These are phyloP conservation scores for Amphimallon solstitiale DNA, from an alignment of 2,888 invertebrate species.

Conservation along the genomic window DNA sequence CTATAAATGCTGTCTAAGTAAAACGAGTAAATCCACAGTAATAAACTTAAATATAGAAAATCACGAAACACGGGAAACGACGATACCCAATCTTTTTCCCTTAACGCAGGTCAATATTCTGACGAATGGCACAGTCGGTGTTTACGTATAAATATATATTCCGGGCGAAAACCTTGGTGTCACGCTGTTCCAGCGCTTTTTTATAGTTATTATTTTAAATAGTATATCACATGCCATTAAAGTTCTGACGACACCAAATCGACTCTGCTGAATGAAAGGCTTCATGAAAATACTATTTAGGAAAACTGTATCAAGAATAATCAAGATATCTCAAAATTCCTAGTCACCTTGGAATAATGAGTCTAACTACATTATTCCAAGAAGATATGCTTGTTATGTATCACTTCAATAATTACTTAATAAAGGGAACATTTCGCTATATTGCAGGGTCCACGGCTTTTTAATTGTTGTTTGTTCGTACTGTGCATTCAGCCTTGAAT, in stretches of 20 bases:
- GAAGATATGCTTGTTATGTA: no score
- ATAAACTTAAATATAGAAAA: slow-evolving; percentile 22
- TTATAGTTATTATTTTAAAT: slow-evolving; percentile 32
- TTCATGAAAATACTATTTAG: no score
- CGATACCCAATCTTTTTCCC: slow-evolving; percentile 17
- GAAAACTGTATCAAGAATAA: no score
- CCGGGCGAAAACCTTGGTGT: slow-evolving; percentile 33
- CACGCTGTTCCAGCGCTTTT: slow-evolving; percentile 36
- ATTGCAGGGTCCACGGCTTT: no score
- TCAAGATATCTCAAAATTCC: no score
- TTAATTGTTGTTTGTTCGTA: no score
- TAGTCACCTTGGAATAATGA: no score
- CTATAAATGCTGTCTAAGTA: neutral
- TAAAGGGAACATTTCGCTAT: no score
- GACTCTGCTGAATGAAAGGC: neutral
- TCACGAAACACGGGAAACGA: neutral
- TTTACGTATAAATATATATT: slow-evolving; percentile 22
- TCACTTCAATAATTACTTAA: no score
- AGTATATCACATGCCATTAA: slow-evolving; percentile 7
- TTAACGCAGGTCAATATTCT: slow-evolving; percentile 25
- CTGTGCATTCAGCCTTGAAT: no score
- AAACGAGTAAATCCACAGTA: neutral
- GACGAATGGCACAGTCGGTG: neutral
- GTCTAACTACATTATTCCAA: no score
- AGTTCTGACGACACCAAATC: neutral